Evolutionary conservation across 2,797 vertebrate genomes (phyloP), one percentile per base, ranked within the genome.

Genomic region (Intellagama lesueurii): DNA sequence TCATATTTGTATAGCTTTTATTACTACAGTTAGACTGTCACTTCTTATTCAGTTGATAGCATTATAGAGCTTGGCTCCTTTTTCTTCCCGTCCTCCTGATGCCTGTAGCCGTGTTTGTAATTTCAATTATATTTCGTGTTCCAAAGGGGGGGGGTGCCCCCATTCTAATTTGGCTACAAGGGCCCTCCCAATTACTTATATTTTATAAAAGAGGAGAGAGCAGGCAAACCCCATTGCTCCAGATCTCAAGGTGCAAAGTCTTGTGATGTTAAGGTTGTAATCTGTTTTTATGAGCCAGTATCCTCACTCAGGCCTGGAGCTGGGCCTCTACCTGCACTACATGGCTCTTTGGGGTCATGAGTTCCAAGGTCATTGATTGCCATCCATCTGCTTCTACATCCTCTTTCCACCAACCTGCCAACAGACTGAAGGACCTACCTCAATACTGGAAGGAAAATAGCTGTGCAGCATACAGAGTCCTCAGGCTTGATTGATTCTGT

Each of bases 1-100:
- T 83, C 68, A 40, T 76, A 68, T 66, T 68, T 76, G 40, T 76
- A 17, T 75, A 47, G 52, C 28, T 85, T 80, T 89, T 60, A 85
- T 77, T 68, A 68, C 60, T 83, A 24, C 66, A 35, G 30, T 72
- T 81, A 77, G 76, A 52, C 75, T 30, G n/a, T 84, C 87, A 78
- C 30, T 47, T 70, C 64, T 69, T 88, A 60, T 83, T 88, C 47
- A 49, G 17, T 83, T 81, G 30, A 72, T 28, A 83, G 22, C 81
- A 76, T 76, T 76, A 40, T 76, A 68, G 32, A 69, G 47, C 32
- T 88, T 66, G 19, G 17, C n/a, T 56, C 40, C 69, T 76, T 83
- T 77, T 56, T 72, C 52, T 77, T 64, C 56, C 72, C 26, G 16
- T 30, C 64, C 26, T 56, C n/a, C 32, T 22, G 64, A 40, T 88